phyloP scores from a whole-genome alignment of 2,888 invertebrate species.

The Dendrolimus houi region DNA sequence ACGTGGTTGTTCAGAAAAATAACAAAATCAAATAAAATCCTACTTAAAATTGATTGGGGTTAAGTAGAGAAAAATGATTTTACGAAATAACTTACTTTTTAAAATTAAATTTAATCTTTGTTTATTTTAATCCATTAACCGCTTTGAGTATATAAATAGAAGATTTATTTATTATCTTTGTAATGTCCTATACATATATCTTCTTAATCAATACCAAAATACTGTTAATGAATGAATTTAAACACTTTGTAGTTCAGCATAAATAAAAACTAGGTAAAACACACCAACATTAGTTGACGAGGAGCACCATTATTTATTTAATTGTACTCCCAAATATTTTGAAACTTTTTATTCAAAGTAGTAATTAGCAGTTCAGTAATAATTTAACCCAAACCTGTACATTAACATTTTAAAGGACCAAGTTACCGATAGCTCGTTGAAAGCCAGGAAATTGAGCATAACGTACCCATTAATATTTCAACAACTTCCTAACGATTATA shows the following conservation, averaged over 20 bases:
- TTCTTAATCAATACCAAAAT: background rate
- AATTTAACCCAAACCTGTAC: conserved; percentile 28
- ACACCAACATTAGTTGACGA: background rate
- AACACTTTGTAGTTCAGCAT: background rate
- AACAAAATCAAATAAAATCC: too few relatives aligned
- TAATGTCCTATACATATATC: background rate
- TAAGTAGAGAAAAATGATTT: too few relatives aligned
- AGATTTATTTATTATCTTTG: too few relatives aligned
- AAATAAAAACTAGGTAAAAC: background rate
- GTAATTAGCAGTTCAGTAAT: conserved; percentile 21
- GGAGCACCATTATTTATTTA: background rate
- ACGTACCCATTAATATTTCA: conserved; percentile 69
- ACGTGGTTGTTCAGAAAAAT: too few relatives aligned
- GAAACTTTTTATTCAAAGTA: conserved; percentile 17
- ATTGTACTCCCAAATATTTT: conserved; percentile 8
- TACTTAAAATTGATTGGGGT: too few relatives aligned
- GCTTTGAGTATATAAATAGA: too few relatives aligned
- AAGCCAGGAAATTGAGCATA: conserved; percentile 73
- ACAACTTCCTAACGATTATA: conserved; percentile 63
- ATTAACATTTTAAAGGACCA: conserved; percentile 48
- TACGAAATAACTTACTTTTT: too few relatives aligned
- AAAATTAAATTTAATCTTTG: too few relatives aligned
- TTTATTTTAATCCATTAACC: too few relatives aligned
- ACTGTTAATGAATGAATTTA: background rate
- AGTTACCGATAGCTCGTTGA: conserved; percentile 62